A percentile compares a stretch with the other conserved stretches of the same genome.
Evolutionary conservation across 2,113 vertebrate genomes (phyloP).

Genomic region (Neofelis nebulosa): DNA sequence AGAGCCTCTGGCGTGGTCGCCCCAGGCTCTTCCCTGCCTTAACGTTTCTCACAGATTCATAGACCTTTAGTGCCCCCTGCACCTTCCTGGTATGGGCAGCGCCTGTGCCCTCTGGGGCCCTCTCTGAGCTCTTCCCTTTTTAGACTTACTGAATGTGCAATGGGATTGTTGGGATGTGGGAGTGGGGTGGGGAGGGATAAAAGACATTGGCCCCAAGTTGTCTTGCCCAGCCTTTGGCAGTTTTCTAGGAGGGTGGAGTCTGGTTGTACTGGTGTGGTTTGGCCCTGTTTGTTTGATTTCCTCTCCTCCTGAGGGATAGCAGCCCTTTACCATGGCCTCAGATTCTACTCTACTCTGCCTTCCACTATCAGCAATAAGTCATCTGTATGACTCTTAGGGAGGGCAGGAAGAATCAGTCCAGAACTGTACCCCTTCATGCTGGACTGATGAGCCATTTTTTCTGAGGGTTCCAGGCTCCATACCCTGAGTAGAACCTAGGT

Average conservation of each 20-base stretch:
- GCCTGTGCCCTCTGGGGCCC: background rate
- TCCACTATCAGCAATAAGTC: background rate
- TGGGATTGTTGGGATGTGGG: background rate
- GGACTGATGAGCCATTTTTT: background rate
- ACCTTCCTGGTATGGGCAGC: background rate
- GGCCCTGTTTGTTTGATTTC: background rate
- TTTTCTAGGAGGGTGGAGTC: background rate
- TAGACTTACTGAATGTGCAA: constrained; percentile 44
- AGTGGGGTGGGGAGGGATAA: background rate
- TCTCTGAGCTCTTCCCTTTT: background rate
- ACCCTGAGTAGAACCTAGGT: background rate
- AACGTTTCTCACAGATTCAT: background rate
- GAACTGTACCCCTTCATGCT: background rate
- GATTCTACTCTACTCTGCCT: too few relatives aligned
- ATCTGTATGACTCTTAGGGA: background rate
- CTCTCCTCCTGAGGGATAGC: background rate
- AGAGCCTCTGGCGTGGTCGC: background rate
- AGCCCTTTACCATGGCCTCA: background rate
- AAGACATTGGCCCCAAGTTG: background rate
- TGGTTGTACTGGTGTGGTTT: background rate
- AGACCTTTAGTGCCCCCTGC: background rate
- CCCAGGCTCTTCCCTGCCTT: background rate
- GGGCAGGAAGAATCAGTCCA: background rate
- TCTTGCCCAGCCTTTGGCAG: background rate
- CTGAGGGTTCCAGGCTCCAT: background rate